Evolutionary conservation across 2,797 vertebrate species (phyloP).

Genomic region (Phoxinus dragarum): DNA sequence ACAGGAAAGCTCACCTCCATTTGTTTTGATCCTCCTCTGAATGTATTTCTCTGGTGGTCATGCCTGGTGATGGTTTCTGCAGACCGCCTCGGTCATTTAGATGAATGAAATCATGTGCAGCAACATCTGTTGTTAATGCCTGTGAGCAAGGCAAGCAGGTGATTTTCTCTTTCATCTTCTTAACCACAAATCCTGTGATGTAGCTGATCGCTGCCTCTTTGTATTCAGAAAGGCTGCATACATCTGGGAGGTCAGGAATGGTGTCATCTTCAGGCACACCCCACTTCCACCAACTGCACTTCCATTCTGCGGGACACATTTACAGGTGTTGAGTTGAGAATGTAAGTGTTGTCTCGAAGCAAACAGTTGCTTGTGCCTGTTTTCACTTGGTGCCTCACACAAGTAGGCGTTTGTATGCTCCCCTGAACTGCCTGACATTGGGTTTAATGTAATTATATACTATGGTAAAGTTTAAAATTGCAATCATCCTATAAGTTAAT

Average conservation of each 20-base stretch:
- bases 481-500: no score
- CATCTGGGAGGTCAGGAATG: constrained; percentile 14
- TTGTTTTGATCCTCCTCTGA: no score
- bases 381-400: constrained; percentile 40
- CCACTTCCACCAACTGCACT: constrained; percentile 31
- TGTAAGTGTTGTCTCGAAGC: constrained; percentile 32
- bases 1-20: no score
- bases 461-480: no score
- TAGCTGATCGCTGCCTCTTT: neutral
- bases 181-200: neutral
- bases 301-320: constrained; percentile 36
- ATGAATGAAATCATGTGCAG: no score
- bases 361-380: constrained; percentile 32
- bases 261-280: neutral
- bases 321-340: constrained; percentile 45
- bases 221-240: neutral
- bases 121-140: neutral
- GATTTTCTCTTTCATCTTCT: neutral
- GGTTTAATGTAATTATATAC: neutral
- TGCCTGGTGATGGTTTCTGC: no score
- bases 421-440: constrained; percentile 24
- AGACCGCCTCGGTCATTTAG: no score
- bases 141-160: neutral
- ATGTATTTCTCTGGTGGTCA: no score
- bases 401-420: constrained; percentile 43